phyloP scores from a whole-genome alignment of 2,888 invertebrate species.

The Eupithecia exiguata region DNA sequence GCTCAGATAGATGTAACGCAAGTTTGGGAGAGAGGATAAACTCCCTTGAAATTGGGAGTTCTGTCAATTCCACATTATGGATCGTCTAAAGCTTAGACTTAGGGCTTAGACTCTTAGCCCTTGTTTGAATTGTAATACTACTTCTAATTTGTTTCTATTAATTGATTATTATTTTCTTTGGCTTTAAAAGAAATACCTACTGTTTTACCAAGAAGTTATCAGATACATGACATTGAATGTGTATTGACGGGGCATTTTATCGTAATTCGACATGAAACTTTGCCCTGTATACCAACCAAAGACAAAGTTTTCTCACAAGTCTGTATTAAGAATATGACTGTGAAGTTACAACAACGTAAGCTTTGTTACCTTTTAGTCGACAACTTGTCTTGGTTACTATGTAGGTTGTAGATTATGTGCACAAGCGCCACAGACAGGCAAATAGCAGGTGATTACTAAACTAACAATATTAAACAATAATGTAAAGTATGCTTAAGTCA shows the following conservation, averaged over 20 bases:
- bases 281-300: not conserved
- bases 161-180: no score
- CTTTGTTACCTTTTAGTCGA: not conserved
- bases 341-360: not conserved
- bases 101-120: no score
- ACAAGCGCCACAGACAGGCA: not conserved
- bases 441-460: not conserved
- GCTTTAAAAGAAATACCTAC: not conserved
- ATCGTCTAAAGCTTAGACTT: no score
- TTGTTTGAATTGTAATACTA: no score
- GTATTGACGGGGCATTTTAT: not conserved
- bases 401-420: not conserved
- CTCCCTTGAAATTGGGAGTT: not conserved
- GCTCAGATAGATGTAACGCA: not conserved
- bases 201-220: not conserved
- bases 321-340: not conserved
- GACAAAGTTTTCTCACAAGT: conserved; percentile 4
- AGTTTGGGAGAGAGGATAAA: not conserved
- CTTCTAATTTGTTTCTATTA: no score
- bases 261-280: not conserved
- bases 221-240: not conserved
- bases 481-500: no score
- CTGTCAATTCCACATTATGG: not conserved
- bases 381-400: not conserved
- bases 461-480: no score